These are phyloP conservation scores for Calephelis virginiensis DNA, from an alignment of 1,140 invertebrate genomes.

Conservation along the genomic window DNA sequence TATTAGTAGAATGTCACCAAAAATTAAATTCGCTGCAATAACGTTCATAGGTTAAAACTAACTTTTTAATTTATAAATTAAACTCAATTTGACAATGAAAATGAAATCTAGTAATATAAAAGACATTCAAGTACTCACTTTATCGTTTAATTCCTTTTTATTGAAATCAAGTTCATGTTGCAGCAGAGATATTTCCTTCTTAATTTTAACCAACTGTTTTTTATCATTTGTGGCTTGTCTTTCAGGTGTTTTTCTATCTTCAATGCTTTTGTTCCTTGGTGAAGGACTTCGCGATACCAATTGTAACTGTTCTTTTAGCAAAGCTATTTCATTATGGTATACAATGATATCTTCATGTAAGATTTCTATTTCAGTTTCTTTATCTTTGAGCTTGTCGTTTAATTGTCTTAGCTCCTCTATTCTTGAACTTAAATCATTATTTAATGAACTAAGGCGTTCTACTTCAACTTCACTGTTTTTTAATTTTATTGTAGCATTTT, in stretches of 20 bases:
- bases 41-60: too few species aligned
- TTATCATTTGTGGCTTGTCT: conserved; percentile 50
- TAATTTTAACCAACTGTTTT: conserved; percentile 64
- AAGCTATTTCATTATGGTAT: conserved; percentile 72
- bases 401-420: conserved; percentile 66
- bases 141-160: conserved; percentile 72
- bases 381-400: conserved; percentile 61
- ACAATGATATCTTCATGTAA: conserved; percentile 71
- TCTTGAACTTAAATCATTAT: conserved; percentile 55
- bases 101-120: conserved; percentile 5
- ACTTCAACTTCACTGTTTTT: conserved; percentile 62
- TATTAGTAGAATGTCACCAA: too few species aligned
- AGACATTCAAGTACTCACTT: conserved; percentile 46
- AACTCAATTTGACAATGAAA: background rate
- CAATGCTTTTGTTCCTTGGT: conserved; percentile 55
- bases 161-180: conserved; percentile 79
- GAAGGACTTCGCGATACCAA: conserved; percentile 67
- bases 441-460: conserved; percentile 53
- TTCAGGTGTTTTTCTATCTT: conserved; percentile 40
- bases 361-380: conserved; percentile 76
- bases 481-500: conserved; percentile 66
- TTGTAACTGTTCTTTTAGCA: conserved; percentile 59
- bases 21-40: too few species aligned
- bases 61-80: too few species aligned
- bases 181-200: conserved; percentile 79